Evolutionary conservation across 2,113 vertebrate species (phyloP), one percentile per base, ranked within the genome.

Genomic region (Camarhynchus parvulus): DNA sequence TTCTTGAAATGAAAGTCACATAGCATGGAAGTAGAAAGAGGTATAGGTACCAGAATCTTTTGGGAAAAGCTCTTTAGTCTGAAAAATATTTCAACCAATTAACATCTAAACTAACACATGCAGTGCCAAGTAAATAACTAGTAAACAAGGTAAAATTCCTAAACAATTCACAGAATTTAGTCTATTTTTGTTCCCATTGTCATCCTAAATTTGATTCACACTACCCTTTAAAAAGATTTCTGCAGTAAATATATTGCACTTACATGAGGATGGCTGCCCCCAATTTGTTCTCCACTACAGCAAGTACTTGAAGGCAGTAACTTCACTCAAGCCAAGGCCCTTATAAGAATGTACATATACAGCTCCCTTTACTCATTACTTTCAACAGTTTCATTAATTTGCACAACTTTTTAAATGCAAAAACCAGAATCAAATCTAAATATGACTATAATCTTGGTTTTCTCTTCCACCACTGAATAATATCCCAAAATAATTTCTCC

Each of bases 181-280:
- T 15, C 46, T 62, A 22, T 68, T 86, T 90, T 78, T 63, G 6
- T 78, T 87, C 46, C 44, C 42, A 61, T n/a, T 50, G 50, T 39
- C 0, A 4, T 58, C n/a, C 74, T 75, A 90, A 94, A 86, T 75
- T 68, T 78, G 52, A 90, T n/a, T 28, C 46, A 72, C 88, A 64
- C 64, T 55, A 59, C 17, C 25, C 15, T 87, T 77, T 67, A 50
- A 77, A 83, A 93, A 93, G 47, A 80, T n/a, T 91, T 84, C 75
- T 78, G 52, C 83, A 89, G 61, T 69, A 88, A 95, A 94, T 86
- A 89, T 7, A 61, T 44, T 61, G 52, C 93, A 97, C 94, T 96
- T 92, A 94, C 95, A 90, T 35, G 44, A 96, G 75, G 75, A 96
- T 96, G 85, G 56, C 37, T 90, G 90, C 56, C 86, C 90, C 52